Evolutionary conservation across 1,140 invertebrate genomes (phyloP), one percentile per base, ranked within the genome.

Genomic region (Lepidostoma basale): DNA sequence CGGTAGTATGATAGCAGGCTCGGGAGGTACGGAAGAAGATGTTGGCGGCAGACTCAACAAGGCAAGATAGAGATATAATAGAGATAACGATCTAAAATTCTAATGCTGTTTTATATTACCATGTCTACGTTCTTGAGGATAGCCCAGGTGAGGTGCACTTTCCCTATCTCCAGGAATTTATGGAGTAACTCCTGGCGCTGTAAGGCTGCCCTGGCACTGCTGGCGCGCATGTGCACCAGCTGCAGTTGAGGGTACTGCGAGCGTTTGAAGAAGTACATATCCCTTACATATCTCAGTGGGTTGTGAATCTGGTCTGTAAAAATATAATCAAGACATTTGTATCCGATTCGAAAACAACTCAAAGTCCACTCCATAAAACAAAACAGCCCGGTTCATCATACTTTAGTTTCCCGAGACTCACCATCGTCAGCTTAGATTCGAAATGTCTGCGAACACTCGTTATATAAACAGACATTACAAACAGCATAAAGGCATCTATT

Each of bases 181-280:
- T 96, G 89, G 42, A 92, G 87, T 36, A 99, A 85, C 74, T 98
- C 95, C 77, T 98, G 94, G 73, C 90, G 89, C 78, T 99, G 96
- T 10, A 99, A 79, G 8, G 94, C 95, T 75, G 93, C 88, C 75
- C 94, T 95, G 0, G 97, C 98, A 70, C 94, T 90, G 25, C 94
- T 90, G 0, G 94, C 91, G 75, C 95, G 89, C 92, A 99, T 95
- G 68, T 96, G 90, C 12, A 98, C 90, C n/a, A 99, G 82, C 70
- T 94, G 92, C 26, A 99, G 83, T 80, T 99, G 96, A 0, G 98
- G 97, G 81, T 99, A 99, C 77, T 98, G 96, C 0, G 97, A 97
- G 18, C 98, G 87, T 77, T 98, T 98, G 82, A 99, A 99, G 80
- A 99, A 99, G 79, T 99, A 99, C 78, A 97, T 95, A 77, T 99